Evolutionary conservation across 2,888 invertebrate species (phyloP), one percentile per base, ranked within the genome.

Genomic region (Plebejus melissa): DNA sequence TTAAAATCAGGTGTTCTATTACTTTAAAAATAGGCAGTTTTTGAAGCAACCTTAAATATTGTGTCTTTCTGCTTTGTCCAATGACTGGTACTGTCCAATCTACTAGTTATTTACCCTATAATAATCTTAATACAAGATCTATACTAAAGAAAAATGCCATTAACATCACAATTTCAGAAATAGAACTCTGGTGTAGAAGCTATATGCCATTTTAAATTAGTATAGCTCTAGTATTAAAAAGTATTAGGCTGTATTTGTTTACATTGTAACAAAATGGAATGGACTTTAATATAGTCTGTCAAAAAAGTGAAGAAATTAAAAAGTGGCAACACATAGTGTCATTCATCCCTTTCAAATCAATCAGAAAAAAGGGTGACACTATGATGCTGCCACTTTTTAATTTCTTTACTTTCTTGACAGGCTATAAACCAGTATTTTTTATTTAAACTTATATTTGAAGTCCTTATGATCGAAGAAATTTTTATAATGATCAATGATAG

Each of bases 121-220:
- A 65, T 65, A 65, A 28, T 7, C 3, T 13, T 13, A 54, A 65
- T 28, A 32, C 28, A 11, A 13, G 11, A 22, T 7, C 28, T 65
- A 65, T 65, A 36, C 65, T 65, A 32, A 65, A 13, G 65, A 65
- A 13, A 65, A 65, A 65, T 65, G 32, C 36, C 65, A 13, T 65
- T 6, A 65, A 32, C 32, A 65, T 65, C 65, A 65, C 32, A 65
- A 65, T 65, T 32, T 65, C 32, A 32, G 65, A 13, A 65, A 65
- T 65, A 65, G 28, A 28, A 65, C 4, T 22, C 22, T 28, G 28
- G 11, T 32, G 28, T 1, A 65, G 32, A 32, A 13, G 13, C 36
- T 13, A 65, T 13, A 65, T 4, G 60, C 7, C 9, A 13, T 32
- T 65, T 65, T 32, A 4, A 65, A 11, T 65, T 32, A 13, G 13